A percentile compares a stretch with the other conserved stretches of the same genome.
phyloP scores from a whole-genome alignment of 2,797 vertebrate species.

The Falco columbarius region DNA sequence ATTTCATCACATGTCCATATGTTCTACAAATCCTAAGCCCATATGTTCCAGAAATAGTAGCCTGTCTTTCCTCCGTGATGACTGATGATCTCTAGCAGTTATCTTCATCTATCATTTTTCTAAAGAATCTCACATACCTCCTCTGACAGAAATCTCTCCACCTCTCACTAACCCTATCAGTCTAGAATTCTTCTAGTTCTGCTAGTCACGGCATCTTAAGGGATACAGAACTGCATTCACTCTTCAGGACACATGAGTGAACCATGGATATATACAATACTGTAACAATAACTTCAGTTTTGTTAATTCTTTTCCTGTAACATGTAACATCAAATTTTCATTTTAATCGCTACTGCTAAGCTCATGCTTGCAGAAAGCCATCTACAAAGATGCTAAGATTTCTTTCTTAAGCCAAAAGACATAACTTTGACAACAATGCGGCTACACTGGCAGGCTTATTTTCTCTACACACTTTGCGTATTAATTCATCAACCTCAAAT shows the following conservation, averaged over 20 bases:
- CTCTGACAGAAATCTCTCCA: background rate
- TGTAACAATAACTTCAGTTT: background rate
- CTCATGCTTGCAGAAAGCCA: background rate
- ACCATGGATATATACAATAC: background rate
- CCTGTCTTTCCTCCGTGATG: background rate
- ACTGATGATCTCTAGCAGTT: background rate
- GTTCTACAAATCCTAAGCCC: background rate
- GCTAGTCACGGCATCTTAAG: background rate
- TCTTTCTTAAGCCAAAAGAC: background rate
- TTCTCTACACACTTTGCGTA: background rate
- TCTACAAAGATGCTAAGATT: background rate
- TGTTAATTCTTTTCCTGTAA: background rate
- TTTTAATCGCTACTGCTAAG: background rate
- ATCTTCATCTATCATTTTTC: background rate
- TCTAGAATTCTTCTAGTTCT: background rate
- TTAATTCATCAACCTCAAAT: background rate
- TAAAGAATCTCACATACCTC: background rate
- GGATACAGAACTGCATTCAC: background rate
- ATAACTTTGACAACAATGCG: background rate
- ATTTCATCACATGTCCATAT: background rate
- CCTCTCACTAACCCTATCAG: background rate
- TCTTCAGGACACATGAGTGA: background rate
- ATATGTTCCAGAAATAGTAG: background rate
- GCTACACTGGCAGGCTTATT: background rate
- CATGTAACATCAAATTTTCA: background rate